Evolutionary conservation across 2,888 invertebrate species (phyloP).

Genomic region (Agrotis exclamationis): DNA sequence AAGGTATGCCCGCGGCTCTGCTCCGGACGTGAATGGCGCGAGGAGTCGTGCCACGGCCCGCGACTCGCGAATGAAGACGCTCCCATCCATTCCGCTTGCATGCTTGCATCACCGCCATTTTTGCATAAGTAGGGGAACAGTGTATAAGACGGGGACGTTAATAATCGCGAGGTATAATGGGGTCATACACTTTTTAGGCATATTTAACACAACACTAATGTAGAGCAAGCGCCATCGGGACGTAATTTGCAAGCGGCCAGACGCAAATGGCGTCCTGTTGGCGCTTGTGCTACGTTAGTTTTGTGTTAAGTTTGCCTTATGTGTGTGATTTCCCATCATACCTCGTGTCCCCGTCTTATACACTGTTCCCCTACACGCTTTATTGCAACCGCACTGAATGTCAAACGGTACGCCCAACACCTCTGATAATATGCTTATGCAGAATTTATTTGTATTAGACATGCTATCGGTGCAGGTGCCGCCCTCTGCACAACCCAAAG

Average conservation of each 20-base stretch:
- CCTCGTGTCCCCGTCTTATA: too few species aligned
- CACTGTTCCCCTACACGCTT: too few species aligned
- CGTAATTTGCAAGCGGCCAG: too few species aligned
- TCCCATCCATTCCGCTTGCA: constrained; percentile 67
- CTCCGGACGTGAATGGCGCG: constrained; percentile 77
- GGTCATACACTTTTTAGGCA: too few species aligned
- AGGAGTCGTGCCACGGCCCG: constrained; percentile 54
- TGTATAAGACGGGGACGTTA: too few species aligned
- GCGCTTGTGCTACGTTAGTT: too few species aligned
- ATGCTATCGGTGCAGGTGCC: constrained; percentile 51
- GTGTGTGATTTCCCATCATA: too few species aligned
- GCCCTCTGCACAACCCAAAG: constrained; percentile 32
- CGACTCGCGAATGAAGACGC: constrained; percentile 76
- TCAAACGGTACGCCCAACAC: constrained; percentile 81
- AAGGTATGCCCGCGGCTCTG: constrained; percentile 71
- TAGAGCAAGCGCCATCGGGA: too few species aligned
- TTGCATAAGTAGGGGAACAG: constrained; percentile 88
- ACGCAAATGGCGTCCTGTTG: too few species aligned
- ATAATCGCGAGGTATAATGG: too few species aligned
- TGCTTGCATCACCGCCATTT: constrained; percentile 81
- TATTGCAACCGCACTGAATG: constrained; percentile 83
- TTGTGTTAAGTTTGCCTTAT: too few species aligned
- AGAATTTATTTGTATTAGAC: constrained; percentile 54
- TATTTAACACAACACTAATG: too few species aligned
- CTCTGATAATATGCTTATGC: constrained; percentile 67